Evolutionary conservation across 2,888 invertebrate genomes (phyloP).

Genomic region (Cataglyphis cursor): DNA sequence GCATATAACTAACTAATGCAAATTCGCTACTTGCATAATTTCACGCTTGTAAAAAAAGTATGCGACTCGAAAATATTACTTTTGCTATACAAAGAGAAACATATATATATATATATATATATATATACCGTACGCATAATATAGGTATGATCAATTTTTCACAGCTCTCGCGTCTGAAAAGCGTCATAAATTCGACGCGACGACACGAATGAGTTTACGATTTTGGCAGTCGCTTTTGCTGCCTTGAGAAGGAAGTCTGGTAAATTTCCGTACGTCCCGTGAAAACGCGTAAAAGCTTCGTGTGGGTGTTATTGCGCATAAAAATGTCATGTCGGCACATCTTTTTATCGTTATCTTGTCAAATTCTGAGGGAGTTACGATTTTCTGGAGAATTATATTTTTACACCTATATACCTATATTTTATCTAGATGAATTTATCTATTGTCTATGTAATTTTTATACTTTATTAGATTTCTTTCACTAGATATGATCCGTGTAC

Average conservation of each 20-base stretch:
- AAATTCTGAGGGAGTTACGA: background rate
- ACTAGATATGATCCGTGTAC: background rate
- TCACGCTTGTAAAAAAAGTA: background rate
- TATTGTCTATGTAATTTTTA: background rate
- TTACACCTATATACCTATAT: background rate
- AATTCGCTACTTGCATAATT: background rate
- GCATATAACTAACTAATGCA: background rate
- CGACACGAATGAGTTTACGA: background rate
- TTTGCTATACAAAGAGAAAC: background rate
- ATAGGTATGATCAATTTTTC: slow-evolving; percentile 3
- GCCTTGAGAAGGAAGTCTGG: background rate
- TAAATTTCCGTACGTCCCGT: background rate
- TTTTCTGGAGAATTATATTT: background rate
- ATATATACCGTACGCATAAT: background rate
- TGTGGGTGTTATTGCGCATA: slow-evolving; percentile 1
- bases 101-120: background rate
- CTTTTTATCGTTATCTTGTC: slow-evolving; percentile 11
- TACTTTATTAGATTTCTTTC: background rate
- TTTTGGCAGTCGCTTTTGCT: slow-evolving; percentile 7
- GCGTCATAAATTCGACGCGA: background rate
- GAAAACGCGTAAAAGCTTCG: slow-evolving; percentile 1
- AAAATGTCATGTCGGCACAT: background rate
- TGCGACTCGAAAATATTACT: background rate
- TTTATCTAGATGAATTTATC: background rate
- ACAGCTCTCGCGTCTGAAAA: slow-evolving; percentile 1